Base-by-base conservation (phyloP, 92 coral and sea anemone genomes). In the Heliopora coerulea region DNA sequence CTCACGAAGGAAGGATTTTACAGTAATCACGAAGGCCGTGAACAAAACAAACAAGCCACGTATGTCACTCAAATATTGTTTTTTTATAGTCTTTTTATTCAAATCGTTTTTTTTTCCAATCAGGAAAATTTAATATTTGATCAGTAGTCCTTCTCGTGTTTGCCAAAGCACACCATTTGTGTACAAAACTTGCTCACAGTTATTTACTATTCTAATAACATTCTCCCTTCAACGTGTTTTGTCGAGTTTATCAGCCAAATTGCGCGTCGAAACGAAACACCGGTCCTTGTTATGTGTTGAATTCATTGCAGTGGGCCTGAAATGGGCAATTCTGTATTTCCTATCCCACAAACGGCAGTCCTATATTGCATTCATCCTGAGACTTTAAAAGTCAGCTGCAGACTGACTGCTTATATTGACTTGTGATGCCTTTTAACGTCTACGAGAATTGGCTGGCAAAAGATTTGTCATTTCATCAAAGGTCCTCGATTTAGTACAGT, bases 101-200 rank as follows among this genome's bases (percentile, higher is more conserved):
- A 54, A 21, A 12, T 67, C 30, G 26, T 67, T 56, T 70, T 18
- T 35, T 70, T 54, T 33, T 37, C 6, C 54, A 49, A 70, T 50
- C 62, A 52, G 52, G 62, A 54, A 50, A 37, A 54, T 52, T 29
- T 49, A 70, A 70, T 70, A 70, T 70, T 70, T 70, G 58, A 33
- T 26, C 77, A 70, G 63, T 50, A 34, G 62, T 52, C 61, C 32
- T 54, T 70, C 48, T 33, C 50, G 50, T 70, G 77, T 70, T 70
- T 52, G 35, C 63, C 20, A 19, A 50, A 30, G 77, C 10, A 70
- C 63, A 34, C 56, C 61, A 41, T 50, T 33, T 70, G 77, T 30
- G 77, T 52, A 70, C 50, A 54, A 70, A 23, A 28, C 54, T 70
- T 37, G 77, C 62, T 50, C 42, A 10, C 77, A 26, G 52, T 37